These are phyloP conservation scores for Butorides virescens DNA, from an alignment of 2,113 vertebrate genomes.

Conservation along the genomic window DNA sequence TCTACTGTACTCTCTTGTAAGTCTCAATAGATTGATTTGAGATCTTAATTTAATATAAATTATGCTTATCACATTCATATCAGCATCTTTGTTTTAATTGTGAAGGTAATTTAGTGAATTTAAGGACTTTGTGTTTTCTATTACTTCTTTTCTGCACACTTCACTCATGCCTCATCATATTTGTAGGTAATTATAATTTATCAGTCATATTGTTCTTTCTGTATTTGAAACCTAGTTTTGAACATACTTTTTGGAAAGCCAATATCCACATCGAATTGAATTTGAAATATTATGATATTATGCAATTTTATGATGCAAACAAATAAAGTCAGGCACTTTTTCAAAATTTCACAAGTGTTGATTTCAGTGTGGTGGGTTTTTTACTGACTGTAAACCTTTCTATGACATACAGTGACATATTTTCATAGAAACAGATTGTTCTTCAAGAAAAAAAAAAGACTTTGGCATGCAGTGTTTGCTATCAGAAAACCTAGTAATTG, in stretches of 20 bases:
- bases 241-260: background rate
- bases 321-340: background rate
- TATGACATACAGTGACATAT: background rate
- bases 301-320: background rate
- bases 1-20: background rate
- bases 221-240: background rate
- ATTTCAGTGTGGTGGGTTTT: background rate
- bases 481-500: background rate
- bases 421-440: background rate
- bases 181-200: background rate
- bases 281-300: background rate
- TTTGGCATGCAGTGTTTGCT: background rate
- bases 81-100: background rate
- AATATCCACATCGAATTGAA: accelerated
- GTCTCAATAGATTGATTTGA: background rate
- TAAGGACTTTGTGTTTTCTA: background rate
- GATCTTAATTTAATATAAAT: background rate
- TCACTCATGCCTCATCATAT: background rate
- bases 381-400: background rate
- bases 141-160: background rate
- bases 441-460: background rate
- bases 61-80: background rate
- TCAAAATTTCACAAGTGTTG: background rate
- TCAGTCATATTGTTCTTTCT: background rate
- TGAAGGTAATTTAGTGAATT: background rate